Conservation (phyloP, 1,140 invertebrate genomes). For the Lineus longissimus region DNA sequence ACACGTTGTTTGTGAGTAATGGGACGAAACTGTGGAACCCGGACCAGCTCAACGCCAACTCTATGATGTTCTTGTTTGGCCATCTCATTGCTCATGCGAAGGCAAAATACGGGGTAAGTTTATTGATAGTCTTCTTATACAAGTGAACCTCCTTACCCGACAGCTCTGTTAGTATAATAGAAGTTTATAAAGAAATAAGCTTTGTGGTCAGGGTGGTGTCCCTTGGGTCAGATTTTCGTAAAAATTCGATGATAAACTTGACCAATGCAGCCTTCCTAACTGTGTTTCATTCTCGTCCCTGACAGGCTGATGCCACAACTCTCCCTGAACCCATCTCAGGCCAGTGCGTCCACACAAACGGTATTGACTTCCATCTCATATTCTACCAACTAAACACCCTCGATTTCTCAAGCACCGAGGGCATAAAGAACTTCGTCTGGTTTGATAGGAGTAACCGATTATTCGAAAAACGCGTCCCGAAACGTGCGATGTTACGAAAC, state of each 20-base stretch:
- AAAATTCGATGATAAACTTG: too few relatives aligned
- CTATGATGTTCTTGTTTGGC: slow-evolving; percentile 47
- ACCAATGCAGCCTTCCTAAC: too few relatives aligned
- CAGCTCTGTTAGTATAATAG: too few relatives aligned
- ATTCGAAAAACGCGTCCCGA: slow-evolving; percentile 57
- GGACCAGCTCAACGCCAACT: slow-evolving; percentile 22
- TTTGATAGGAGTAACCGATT: slow-evolving; percentile 63
- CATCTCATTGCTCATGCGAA: slow-evolving; percentile 72
- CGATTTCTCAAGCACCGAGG: slow-evolving; percentile 59
- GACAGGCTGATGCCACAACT: slow-evolving; percentile 62
- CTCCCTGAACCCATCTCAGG: slow-evolving; percentile 74
- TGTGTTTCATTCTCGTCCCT: slow-evolving; percentile 25
- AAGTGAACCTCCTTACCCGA: too few relatives aligned
- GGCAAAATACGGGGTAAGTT: slow-evolving; percentile 65
- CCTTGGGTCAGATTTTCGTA: too few relatives aligned
- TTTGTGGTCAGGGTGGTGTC: too few relatives aligned
- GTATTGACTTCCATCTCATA: slow-evolving; percentile 71
- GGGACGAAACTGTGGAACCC: slow-evolving; percentile 55
- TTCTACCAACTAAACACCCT: slow-evolving; percentile 83
- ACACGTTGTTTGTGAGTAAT: slow-evolving; percentile 67
- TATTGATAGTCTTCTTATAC: too few relatives aligned
- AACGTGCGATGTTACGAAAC: slow-evolving; percentile 44
- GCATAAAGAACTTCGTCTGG: slow-evolving; percentile 78
- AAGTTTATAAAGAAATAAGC: too few relatives aligned
- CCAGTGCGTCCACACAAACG: slow-evolving; percentile 75